Conservation (phyloP, 1,140 invertebrate genomes). For the Cylas formicarius region DNA sequence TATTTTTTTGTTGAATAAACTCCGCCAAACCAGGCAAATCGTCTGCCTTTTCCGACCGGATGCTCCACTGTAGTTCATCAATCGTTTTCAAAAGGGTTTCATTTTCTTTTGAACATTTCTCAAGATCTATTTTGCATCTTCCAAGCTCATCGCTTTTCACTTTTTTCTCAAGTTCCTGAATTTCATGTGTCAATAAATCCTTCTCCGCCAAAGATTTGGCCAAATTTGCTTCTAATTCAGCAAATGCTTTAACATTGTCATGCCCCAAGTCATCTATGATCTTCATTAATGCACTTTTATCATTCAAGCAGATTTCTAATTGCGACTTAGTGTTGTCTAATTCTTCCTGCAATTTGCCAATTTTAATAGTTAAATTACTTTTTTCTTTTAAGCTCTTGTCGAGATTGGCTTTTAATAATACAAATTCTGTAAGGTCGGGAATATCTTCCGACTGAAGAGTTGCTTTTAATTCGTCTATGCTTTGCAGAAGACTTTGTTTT, state of each 20-base stretch:
- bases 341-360: constrained; percentile 6
- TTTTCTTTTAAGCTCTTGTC: too few species aligned
- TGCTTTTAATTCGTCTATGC: constrained; percentile 12
- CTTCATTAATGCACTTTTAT: constrained; percentile 10
- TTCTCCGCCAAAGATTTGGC: constrained; percentile 2
- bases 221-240: neutral
- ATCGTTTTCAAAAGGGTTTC: constrained; percentile 1
- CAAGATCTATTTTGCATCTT: constrained; percentile 2
- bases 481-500: constrained; percentile 5
- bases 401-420: too few species aligned
- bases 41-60: neutral
- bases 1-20: too few species aligned
- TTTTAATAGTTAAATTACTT: constrained; percentile 17
- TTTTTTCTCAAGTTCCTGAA: neutral
- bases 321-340: neutral
- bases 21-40: too few species aligned
- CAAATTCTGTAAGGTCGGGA: too few species aligned
- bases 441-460: too few species aligned
- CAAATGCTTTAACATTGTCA: neutral
- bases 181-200: neutral
- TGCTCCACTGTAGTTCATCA: constrained; percentile 5
- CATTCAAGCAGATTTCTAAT: constrained; percentile 6
- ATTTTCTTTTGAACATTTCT: constrained; percentile 9
- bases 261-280: constrained; percentile 15
- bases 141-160: too few species aligned